Conservation (phyloP, 2,113 vertebrate genomes). For the Chaetops frenatus region DNA sequence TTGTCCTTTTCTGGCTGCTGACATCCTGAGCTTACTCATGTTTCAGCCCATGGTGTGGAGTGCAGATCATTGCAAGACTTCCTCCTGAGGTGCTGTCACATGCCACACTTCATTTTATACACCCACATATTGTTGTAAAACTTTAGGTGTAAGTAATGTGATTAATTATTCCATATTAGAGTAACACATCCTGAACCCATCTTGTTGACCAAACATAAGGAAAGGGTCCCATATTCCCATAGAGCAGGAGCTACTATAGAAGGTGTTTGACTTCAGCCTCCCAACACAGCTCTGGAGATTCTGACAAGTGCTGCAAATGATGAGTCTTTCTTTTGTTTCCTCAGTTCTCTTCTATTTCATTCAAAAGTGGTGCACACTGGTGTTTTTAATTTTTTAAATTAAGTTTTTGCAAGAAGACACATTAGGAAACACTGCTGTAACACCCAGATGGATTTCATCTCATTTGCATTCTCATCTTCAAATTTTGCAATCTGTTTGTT, state of each 20-base stretch:
- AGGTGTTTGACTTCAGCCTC: background rate
- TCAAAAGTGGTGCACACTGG: background rate
- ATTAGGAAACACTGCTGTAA: slow-evolving; percentile 3
- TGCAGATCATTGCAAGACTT: background rate
- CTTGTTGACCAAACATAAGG: background rate
- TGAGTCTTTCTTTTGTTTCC: background rate
- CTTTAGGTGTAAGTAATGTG: background rate
- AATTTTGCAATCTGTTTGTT: slow-evolving; percentile 3
- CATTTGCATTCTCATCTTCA: background rate
- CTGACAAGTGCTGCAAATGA: background rate
- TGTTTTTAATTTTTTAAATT: background rate
- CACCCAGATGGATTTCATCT: background rate
- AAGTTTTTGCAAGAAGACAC: background rate
- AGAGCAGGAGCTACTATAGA: background rate
- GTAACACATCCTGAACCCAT: background rate
- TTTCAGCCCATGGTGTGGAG: background rate
- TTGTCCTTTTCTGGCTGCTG: background rate
- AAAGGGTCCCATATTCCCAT: background rate
- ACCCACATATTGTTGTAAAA: background rate
- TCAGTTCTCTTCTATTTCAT: background rate
- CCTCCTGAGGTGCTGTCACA: background rate
- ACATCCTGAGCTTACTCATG: background rate
- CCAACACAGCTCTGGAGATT: background rate
- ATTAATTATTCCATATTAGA: background rate
- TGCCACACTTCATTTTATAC: background rate